Base-by-base conservation (phyloP, 2,797 vertebrate species). In the Hoplostethus mediterraneus region DNA sequence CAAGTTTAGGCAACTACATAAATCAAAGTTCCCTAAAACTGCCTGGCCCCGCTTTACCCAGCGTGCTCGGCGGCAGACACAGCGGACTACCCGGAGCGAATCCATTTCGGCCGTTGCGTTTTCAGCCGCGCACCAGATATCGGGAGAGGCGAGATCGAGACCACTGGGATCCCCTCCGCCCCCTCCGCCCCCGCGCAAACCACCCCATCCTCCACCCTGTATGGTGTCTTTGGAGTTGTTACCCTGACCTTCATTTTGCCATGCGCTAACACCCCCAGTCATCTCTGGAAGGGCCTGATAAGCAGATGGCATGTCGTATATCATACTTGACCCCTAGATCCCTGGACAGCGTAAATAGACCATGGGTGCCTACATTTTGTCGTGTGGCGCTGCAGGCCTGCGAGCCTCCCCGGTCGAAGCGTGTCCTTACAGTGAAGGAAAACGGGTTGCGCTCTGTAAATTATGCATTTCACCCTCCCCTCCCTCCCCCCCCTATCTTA, bases 321-420 rank as follows among this genome's bases (percentile, higher is more conserved):
- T 95, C 91, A 94, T 86, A 88, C 84, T 89, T 93, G 90, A 95
- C 93, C 91, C 77, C 85, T 67, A 83, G 84, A 90, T 92, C 83
- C 72, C 62, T 53, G 84, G 73, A 80, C 79, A 87, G 72, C 83
- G 83, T 86, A 86, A 90, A 92, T 84, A 82, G 80, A 86, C 45
- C 25, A 63, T 70, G 36, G 64, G 63, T 77, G 75, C 67, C 80
- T 72, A 48, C 47, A 59, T 86, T 92, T 83, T 66, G 75, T 81
- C 84, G 80, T 47, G 71, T 68, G 63, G 71, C 73, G 69, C 79
- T 51, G 60, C 75, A 21, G 70, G 73, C 70, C 75, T 70, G 62
- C 70, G 65, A 49, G 57, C 49, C 53, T 77, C 72, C 72, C 12
- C 48, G 9, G n/a, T 12, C 48, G 68, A 79, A 79, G 82, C 71